These are phyloP conservation scores for Anodontia alba DNA, from an alignment of 2,888 invertebrate genomes.

Conservation along the genomic window DNA sequence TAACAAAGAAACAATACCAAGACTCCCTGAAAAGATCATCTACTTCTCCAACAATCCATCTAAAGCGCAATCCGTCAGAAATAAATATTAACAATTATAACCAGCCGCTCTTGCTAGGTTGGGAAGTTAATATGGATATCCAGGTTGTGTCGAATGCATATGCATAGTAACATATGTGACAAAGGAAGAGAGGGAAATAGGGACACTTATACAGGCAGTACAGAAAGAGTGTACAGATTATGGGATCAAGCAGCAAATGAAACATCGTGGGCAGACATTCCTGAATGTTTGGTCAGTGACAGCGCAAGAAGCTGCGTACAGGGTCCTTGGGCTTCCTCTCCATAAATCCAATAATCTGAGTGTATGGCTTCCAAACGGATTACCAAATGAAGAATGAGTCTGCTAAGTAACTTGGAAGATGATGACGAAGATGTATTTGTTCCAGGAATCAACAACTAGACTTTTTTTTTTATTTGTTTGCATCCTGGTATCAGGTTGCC, in stretches of 20 bases:
- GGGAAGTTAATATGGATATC: conserved; percentile 10
- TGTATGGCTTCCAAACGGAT: conserved; percentile 34
- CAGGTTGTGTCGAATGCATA: conserved; percentile 25
- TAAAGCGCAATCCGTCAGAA: conserved; percentile 23
- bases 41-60: conserved; percentile 9
- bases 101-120: conserved; percentile 13
- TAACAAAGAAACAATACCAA: conserved; percentile 21
- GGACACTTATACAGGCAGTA: conserved; percentile 24
- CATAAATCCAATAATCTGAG: conserved; percentile 27
- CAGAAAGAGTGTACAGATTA: conserved; percentile 12
- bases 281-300: conserved; percentile 19
- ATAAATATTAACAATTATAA: conserved; percentile 30
- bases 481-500: conserved; percentile 18
- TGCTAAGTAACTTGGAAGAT: conserved; percentile 15
- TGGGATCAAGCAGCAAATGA: conserved; percentile 29
- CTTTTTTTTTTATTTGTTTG: no score
- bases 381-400: conserved; percentile 17
- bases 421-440: conserved; percentile 34
- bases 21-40: background rate
- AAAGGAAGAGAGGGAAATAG: conserved; percentile 39
- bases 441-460: conserved; percentile 14
- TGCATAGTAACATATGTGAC: conserved; percentile 28
- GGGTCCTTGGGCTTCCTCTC: conserved; percentile 27
- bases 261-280: conserved; percentile 26
- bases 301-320: conserved; percentile 38